phyloP scores from a whole-genome alignment of 2,113 vertebrate genomes.

The Nannobrachium achirus region DNA sequence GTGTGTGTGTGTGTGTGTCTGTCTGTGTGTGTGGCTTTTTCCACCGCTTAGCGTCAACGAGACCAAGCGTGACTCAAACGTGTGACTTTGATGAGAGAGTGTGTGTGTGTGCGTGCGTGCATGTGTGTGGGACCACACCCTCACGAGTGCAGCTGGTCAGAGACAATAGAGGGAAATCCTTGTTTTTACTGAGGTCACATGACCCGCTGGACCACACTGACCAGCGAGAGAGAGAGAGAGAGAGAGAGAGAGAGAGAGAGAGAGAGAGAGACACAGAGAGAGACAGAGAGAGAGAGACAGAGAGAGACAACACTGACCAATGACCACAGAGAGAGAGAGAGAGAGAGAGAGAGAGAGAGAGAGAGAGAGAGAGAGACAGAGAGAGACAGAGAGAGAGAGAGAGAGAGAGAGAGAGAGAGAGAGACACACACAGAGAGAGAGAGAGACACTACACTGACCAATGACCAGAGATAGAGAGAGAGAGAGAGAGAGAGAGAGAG shows the following conservation, averaged over 20 bases:
- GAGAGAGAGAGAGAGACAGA: not conserved
- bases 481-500: not conserved
- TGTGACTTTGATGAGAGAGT: not conserved
- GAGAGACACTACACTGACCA: too few relatives aligned
- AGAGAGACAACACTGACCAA: too few relatives aligned
- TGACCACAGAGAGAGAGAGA: not conserved
- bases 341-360: not conserved
- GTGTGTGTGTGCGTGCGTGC: conserved; percentile 23
- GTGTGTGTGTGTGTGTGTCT: not conserved
- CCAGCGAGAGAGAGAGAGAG: not conserved
- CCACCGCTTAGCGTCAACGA: conserved; percentile 10
- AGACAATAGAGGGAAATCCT: conserved; percentile 84
- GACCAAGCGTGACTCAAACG: too few relatives aligned
- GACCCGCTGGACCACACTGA: not conserved
- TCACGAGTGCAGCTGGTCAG: conserved; percentile 65
- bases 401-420: not conserved
- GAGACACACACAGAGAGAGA: too few relatives aligned
- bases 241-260: not conserved
- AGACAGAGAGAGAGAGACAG: not conserved
- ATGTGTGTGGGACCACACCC: conserved; percentile 62
- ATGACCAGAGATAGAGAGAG: too few relatives aligned
- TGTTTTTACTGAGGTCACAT: conserved; percentile 64
- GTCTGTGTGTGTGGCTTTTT: not conserved
- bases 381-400: not conserved
- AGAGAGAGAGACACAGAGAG: too few relatives aligned